These are phyloP conservation scores for Oscheius sp. DNA, from an alignment of 2,888 invertebrate species.

Conservation along the genomic window DNA sequence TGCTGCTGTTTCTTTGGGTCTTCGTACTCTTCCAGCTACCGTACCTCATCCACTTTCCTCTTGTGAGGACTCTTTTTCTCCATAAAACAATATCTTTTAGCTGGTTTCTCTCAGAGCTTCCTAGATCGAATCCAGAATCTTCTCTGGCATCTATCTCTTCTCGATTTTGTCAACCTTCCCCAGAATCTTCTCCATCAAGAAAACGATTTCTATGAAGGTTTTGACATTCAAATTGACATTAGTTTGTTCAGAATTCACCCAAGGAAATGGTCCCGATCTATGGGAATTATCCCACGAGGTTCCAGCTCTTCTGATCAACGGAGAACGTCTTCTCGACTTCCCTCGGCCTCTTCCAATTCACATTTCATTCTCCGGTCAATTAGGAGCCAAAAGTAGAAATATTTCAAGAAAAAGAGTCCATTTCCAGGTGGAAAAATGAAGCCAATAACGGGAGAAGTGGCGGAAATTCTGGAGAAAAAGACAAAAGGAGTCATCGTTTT, in stretches of 20 bases:
- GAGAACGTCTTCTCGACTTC: conserved; percentile 68
- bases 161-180: conserved; percentile 68
- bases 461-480: conserved; percentile 41
- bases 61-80: conserved; percentile 27
- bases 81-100: neutral
- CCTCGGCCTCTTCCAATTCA: conserved; percentile 65
- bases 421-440: conserved; percentile 9
- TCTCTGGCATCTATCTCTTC: conserved; percentile 63
- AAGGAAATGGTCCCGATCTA: conserved; percentile 44
- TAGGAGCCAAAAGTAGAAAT: conserved; percentile 37
- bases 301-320: conserved; percentile 62
- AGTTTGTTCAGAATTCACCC: conserved; percentile 36
- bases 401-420: neutral
- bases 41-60: conserved; percentile 69
- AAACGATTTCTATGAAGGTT: conserved; percentile 59
- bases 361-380: conserved; percentile 64
- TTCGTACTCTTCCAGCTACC: conserved; percentile 64
- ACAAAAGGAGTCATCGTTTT: conserved; percentile 51
- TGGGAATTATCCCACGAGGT: conserved; percentile 61
- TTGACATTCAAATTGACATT: neutral
- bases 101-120: conserved; percentile 57
- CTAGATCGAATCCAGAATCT: conserved; percentile 56
- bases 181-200: conserved; percentile 64
- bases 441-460: conserved; percentile 14
- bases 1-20: conserved; percentile 62